Conservation (phyloP, 2,113 vertebrate genomes). For the Engystomops pustulosus region DNA sequence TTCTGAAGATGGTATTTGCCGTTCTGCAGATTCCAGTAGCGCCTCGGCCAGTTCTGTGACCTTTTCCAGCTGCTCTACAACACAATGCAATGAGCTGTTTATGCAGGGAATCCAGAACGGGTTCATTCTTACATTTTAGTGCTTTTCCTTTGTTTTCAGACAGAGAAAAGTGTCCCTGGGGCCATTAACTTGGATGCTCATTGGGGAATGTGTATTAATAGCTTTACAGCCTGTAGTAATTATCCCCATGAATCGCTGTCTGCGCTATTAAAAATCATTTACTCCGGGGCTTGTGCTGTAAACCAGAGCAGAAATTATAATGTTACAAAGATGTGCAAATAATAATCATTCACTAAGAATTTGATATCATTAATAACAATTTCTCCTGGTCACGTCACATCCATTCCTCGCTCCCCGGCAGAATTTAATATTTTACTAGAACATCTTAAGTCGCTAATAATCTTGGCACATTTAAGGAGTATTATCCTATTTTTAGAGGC, state of each 20-base stretch:
- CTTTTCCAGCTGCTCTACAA: background rate
- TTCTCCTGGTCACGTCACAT: background rate
- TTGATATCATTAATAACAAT: slow-evolving; percentile 1
- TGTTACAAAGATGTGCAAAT: background rate
- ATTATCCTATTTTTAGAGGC: slow-evolving; percentile 2
- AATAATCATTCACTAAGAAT: background rate
- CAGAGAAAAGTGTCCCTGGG: background rate
- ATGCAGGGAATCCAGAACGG: background rate
- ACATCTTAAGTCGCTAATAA: background rate
- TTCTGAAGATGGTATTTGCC: background rate
- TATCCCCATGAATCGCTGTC: slow-evolving; percentile 38
- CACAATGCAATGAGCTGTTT: background rate
- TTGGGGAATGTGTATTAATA: slow-evolving; percentile 45
- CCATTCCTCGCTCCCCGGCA: background rate
- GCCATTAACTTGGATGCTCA: background rate
- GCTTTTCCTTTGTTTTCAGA: background rate
- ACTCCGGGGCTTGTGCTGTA: background rate
- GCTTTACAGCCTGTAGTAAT: slow-evolving; percentile 8
- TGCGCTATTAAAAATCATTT: background rate
- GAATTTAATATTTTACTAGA: background rate
- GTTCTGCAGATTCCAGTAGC: background rate
- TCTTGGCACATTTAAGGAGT: background rate
- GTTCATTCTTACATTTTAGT: background rate
- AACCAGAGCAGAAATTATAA: background rate
- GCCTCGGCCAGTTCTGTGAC: slow-evolving; percentile 9